phyloP scores from a whole-genome alignment of 2,797 vertebrate species.

The Hydrocynus forskahlii region DNA sequence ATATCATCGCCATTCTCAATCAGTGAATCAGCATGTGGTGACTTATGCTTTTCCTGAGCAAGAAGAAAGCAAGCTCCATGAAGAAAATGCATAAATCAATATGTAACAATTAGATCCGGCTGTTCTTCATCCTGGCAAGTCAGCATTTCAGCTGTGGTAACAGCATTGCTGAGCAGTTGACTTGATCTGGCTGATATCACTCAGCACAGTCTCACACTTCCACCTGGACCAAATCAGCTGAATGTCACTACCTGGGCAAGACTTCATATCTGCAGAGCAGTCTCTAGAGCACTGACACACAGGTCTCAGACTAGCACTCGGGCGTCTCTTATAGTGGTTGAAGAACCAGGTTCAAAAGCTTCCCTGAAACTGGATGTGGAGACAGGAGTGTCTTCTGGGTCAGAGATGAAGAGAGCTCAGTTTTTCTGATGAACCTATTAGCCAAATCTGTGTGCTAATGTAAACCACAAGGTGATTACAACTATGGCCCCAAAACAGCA shows the following conservation, averaged over 20 bases:
- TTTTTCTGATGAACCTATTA: constrained; percentile 56
- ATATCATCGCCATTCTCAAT: no score
- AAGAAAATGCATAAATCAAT: constrained; percentile 11
- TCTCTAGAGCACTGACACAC: background rate
- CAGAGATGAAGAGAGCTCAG: constrained; percentile 49
- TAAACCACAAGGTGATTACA: constrained; percentile 77
- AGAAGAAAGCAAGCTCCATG: constrained; percentile 13
- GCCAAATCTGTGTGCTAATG: constrained; percentile 63
- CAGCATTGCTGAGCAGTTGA: background rate
- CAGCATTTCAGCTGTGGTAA: background rate
- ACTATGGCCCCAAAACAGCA: constrained; percentile 58
- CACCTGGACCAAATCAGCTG: background rate
- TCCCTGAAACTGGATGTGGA: background rate
- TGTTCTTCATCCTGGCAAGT: background rate
- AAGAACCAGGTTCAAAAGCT: background rate
- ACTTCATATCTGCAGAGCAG: background rate
- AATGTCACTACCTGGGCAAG: constrained; percentile 6
- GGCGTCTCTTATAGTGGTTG: constrained; percentile 7
- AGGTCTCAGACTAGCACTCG: background rate
- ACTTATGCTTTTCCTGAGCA: background rate
- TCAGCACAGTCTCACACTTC: background rate
- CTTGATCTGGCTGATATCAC: background rate
- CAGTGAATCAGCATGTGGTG: background rate
- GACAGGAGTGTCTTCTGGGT: constrained; percentile 11
- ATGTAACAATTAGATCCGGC: constrained; percentile 13